Percentiles rank a stretch among this genome's conserved stretches.
phyloP scores from a whole-genome alignment of 2,888 invertebrate genomes.

The Rotaria sp. region DNA sequence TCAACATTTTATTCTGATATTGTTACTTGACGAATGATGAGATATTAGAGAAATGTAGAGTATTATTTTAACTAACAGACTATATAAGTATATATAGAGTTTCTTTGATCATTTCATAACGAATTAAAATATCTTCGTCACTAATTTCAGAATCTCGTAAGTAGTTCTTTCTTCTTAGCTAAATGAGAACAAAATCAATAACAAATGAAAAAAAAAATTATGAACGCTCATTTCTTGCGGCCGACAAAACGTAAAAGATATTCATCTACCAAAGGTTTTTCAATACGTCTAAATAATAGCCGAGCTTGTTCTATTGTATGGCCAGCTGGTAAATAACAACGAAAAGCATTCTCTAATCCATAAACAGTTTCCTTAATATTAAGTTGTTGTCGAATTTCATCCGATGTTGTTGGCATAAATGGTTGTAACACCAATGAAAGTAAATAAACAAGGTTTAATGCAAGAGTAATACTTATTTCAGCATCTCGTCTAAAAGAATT shows the following conservation, averaged over 20 bases:
- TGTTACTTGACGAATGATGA: no score
- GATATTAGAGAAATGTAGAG: no score
- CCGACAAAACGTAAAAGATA: constrained; percentile 33
- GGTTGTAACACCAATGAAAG: constrained; percentile 34
- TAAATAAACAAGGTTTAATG: constrained; percentile 37
- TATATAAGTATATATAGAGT: no score
- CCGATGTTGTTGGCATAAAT: constrained; percentile 38
- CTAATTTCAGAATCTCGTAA: no score
- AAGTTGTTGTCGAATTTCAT: constrained; percentile 37
- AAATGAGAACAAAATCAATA: background rate
- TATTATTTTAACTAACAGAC: no score
- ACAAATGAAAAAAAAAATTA: background rate
- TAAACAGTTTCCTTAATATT: constrained; percentile 28
- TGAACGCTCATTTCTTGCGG: background rate
- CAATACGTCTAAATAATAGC: constrained; percentile 37
- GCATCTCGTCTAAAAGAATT: constrained; percentile 33
- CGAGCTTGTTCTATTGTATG: constrained; percentile 32
- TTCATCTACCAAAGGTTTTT: constrained; percentile 19
- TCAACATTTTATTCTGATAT: no score
- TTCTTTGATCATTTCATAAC: no score
- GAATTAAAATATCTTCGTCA: no score
- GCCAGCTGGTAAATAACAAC: constrained; percentile 31
- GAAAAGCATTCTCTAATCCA: constrained; percentile 15
- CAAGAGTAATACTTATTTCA: constrained; percentile 20
- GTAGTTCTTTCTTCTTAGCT: background rate